Evolutionary conservation across 2,888 invertebrate species (phyloP), one percentile per base, ranked within the genome.

Genomic region (Lagria hirta): DNA sequence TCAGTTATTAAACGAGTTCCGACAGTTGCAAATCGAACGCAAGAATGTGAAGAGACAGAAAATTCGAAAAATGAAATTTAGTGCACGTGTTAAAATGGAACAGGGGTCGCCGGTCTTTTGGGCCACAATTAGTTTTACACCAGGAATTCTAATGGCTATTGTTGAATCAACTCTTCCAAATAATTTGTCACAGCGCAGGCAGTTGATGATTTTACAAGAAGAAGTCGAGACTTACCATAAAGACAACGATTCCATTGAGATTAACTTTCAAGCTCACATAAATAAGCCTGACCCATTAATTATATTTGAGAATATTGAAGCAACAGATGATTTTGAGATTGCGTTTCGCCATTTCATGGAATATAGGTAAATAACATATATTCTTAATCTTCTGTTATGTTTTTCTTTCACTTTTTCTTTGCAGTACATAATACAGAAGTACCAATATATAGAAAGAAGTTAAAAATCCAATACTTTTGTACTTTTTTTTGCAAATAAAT

Each of bases 111-210:
- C 20, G 20, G 20, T 18, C 20, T 18, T 18, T 18, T 18, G 20
- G 20, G 26, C 26, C 26, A 26, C 26, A 26, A 26, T 26, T 26
- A 26, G 11, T 26, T 26, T 26, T 26, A 26, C 26, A 26, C 26
- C 26, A 26, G 12, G 26, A 4, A 7, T 26, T 26, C 13, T 26
- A 26, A 26, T 26, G 11, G 14, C 4, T 26, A 27, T 27, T 27
- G 27, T 27, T 27, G 27, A 27, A 27, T 27, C 27, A 27, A 27
- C 27, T 27, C 27, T 27, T 27, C 27, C 27, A 27, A 27, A 27
- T 27, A 27, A 27, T 27, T 27, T 12, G 13, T 27, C 27, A 27
- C 27, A 27, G 27, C 27, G 27, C 27, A 27, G 27, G 27, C 27
- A 27, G 27, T 27, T 27, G 27, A 27, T 27, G 27, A 27, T 27